phyloP scores from a whole-genome alignment of 1,140 invertebrate genomes.

The Aphis gossypii region DNA sequence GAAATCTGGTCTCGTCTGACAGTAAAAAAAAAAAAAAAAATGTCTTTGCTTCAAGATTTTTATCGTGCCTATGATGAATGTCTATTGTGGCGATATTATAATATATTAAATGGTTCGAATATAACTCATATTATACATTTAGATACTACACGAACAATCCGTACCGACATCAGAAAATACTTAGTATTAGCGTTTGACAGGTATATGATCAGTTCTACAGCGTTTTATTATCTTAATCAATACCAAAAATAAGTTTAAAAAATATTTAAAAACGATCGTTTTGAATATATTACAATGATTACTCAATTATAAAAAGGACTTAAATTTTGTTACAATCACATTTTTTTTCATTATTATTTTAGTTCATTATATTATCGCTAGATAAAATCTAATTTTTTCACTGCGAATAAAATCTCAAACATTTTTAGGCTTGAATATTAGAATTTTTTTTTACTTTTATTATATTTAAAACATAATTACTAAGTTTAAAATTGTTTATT shows the following conservation, averaged over 20 bases:
- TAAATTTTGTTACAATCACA: neutral
- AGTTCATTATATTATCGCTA: too few species aligned
- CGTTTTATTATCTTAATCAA: neutral
- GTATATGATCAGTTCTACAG: neutral
- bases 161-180: neutral
- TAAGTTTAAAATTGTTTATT: neutral
- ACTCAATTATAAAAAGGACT: neutral
- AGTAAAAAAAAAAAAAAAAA: neutral
- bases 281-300: neutral
- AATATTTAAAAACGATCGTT: neutral
- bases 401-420: too few species aligned
- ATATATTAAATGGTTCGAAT: neutral
- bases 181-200: neutral
- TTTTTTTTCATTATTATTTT: neutral
- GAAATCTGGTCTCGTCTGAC: slow-evolving; percentile 38
- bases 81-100: neutral
- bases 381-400: too few species aligned
- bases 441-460: too few species aligned
- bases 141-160: neutral
- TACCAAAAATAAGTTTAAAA: neutral
- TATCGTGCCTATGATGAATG: neutral
- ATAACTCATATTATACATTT: neutral
- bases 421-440: too few species aligned
- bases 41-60: neutral
- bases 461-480: too few species aligned